Evolutionary conservation across 2,113 vertebrate species (phyloP), one percentile per base, ranked within the genome.

Genomic region (Limanda limanda): DNA sequence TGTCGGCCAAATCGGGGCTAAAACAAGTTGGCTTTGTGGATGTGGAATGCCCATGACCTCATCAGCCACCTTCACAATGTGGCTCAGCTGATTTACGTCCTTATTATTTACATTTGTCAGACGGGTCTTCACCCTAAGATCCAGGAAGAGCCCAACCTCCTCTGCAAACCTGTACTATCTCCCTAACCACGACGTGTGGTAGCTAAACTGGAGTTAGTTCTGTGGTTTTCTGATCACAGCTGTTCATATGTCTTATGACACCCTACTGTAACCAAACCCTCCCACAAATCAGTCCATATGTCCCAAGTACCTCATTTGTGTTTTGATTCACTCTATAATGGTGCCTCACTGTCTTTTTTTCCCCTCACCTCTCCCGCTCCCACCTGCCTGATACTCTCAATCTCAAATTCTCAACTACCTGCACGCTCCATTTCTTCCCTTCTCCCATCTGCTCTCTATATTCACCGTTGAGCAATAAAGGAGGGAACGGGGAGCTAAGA

Each of bases 401-500:
- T 86, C 76, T 79, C 51, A 51, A 76, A 78, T 84, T 68, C 68
- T 66, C 72, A 40, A 35, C 67, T 82, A 65, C 65, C 68, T 87
- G 58, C 74, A 78, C 23, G 76, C 81, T 86, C 84, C n/a, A 58
- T 48, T 87, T 82, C 79, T 14, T 82, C 52, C 27, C 3, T 13
- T 83, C 76, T 77, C 71, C 87, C 83, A 86, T 83, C 87, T 85
- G 82, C 60, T 83, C 76, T 48, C 76, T 18, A 21, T 69, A 76
- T 83, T 82, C 69, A 77, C 71, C 12, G 35, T 25, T 73, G 82
- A 84, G 70, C 89, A 87, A 69, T 63, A 83, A 74, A 76, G 51
- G 68, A 60, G 58, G 37, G 47, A 61, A 47, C 65, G 13, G 48
- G 51, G 74, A 78, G 71, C 69, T 20, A 67, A 58, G 68, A 68